A percentile compares a stretch with the other conserved stretches of the same genome.
These are phyloP conservation scores for Pterophyllum scalare DNA, from an alignment of 2,113 vertebrate genomes.

Conservation along the genomic window DNA sequence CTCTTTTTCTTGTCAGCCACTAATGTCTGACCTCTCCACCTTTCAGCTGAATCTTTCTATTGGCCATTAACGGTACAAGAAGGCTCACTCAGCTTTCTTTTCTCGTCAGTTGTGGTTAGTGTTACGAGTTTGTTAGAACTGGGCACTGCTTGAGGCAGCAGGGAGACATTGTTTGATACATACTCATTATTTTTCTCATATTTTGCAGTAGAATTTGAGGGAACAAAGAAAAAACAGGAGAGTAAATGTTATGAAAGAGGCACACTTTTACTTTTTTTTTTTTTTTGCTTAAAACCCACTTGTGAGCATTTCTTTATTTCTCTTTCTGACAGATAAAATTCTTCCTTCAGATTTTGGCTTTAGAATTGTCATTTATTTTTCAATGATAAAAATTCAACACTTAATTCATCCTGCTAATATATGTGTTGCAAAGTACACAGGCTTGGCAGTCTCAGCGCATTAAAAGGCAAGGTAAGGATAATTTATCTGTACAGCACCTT, in stretches of 20 bases:
- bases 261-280: no score
- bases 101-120: conserved; percentile 70
- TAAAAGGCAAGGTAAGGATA: not conserved
- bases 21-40: conserved; percentile 56
- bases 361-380: not conserved
- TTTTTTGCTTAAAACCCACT: not conserved
- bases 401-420: not conserved
- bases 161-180: conserved; percentile 62
- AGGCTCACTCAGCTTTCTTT: conserved; percentile 48
- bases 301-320: not conserved
- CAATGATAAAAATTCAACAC: not conserved
- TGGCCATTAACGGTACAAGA: conserved; percentile 31
- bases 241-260: conserved; percentile 2
- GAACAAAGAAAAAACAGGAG: not conserved
- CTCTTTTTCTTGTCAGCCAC: not conserved
- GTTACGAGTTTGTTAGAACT: conserved; percentile 61
- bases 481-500: not conserved
- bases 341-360: not conserved
- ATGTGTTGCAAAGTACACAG: not conserved
- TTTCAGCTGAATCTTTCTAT: conserved; percentile 38
- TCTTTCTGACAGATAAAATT: not conserved
- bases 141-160: conserved; percentile 66
- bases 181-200: conserved; percentile 52
- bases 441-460: not conserved
- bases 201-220: conserved; percentile 31